Conservation (phyloP, 2,888 invertebrate species). For the Antitype chi region DNA sequence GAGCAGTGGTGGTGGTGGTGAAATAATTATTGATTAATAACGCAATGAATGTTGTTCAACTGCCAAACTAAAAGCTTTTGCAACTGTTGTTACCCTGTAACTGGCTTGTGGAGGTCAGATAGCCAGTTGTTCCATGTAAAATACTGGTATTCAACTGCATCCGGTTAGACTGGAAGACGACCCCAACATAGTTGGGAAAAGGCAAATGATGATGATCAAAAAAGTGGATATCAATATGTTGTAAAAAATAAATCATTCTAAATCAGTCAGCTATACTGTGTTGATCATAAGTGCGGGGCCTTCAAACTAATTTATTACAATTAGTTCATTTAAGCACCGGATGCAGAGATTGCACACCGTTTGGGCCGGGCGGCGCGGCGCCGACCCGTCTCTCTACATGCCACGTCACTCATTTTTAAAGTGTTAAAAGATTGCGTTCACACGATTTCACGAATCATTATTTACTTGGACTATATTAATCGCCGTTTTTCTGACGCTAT, state of each 20-base stretch:
- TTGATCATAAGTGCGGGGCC: background rate
- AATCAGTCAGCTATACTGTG: background rate
- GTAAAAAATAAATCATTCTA: background rate
- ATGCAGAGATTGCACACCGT: background rate
- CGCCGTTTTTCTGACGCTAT: no score
- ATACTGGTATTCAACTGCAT: no score
- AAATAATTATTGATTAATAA: no score
- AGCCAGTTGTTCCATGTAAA: no score
- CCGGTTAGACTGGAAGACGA: no score
- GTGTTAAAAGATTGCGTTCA: background rate
- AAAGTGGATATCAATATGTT: background rate
- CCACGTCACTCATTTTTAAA: background rate
- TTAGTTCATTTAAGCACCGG: background rate
- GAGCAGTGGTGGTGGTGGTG: no score
- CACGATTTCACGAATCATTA: background rate
- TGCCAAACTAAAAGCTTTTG: no score
- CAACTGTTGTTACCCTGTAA: no score
- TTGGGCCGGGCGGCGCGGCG: background rate
- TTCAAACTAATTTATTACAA: constrained; percentile 1
- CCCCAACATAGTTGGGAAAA: no score
- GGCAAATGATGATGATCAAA: no score
- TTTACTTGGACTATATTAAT: background rate
- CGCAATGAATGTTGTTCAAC: no score
- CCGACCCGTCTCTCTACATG: background rate
- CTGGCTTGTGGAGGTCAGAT: no score